Conservation (phyloP, 2,888 invertebrate species). For the Lutraria lutraria region DNA sequence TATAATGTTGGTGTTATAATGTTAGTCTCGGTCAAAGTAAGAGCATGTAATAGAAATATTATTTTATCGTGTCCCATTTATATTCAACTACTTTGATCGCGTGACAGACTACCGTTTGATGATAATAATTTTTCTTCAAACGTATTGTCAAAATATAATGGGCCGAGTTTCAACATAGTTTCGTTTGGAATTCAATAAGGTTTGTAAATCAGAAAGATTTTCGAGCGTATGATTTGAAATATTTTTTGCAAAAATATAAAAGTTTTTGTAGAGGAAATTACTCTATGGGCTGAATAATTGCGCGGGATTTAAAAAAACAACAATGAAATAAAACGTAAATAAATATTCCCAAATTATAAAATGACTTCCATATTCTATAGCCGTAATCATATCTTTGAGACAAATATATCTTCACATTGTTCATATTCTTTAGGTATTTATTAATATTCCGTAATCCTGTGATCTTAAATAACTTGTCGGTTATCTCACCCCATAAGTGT, state of each 20-base stretch:
- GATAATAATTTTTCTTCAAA: constrained; percentile 24
- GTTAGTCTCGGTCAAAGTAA: neutral
- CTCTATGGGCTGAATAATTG: constrained; percentile 38
- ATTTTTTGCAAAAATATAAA: neutral
- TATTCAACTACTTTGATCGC: constrained; percentile 11
- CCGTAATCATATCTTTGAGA: constrained; percentile 43
- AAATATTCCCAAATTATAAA: constrained; percentile 26
- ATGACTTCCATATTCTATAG: constrained; percentile 24
- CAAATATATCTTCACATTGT: constrained; percentile 33
- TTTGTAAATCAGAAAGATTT: neutral
- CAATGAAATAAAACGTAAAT: constrained; percentile 33
- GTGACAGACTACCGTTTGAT: constrained; percentile 33
- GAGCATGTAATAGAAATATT: neutral
- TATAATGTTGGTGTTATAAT: too few relatives aligned
- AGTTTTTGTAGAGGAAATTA: constrained; percentile 38
- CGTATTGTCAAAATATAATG: constrained; percentile 18
- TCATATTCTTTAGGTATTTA: constrained; percentile 25
- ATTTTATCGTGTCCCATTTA: neutral
- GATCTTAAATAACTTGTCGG: neutral
- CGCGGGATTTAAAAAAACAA: constrained; percentile 44
- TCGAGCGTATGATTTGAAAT: constrained; percentile 36
- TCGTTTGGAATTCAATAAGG: constrained; percentile 32
- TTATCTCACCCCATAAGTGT: constrained; percentile 14
- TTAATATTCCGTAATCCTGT: constrained; percentile 32
- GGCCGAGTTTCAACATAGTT: constrained; percentile 41